phyloP scores from a whole-genome alignment of 1,140 invertebrate species.

The Holcopasites calliopsidis region DNA sequence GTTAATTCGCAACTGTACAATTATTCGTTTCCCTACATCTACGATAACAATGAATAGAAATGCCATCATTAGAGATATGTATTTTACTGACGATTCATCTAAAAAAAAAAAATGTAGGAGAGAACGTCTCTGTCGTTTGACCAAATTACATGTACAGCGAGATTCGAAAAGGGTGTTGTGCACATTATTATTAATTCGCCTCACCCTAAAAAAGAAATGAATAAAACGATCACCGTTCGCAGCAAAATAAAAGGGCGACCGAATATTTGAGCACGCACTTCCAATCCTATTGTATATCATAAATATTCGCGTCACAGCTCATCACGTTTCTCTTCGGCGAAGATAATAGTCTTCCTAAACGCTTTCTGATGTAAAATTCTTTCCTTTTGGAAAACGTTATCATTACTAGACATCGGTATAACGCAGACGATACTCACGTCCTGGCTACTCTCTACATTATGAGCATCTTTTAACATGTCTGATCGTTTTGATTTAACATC shows the following conservation, averaged over 20 bases:
- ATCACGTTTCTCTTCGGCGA: background rate
- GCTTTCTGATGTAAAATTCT: conserved; percentile 29
- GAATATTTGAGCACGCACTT: conserved; percentile 24
- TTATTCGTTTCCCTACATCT: conserved; percentile 35
- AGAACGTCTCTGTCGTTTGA: background rate
- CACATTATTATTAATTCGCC: no score
- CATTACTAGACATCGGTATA: conserved; percentile 37
- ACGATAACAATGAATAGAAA: conserved; percentile 58
- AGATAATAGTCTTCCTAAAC: no score
- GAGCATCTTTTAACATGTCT: conserved; percentile 27
- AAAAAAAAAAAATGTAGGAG: conserved; percentile 28
- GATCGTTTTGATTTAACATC: conserved; percentile 15
- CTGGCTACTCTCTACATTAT: conserved; percentile 26
- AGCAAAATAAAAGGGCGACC: background rate
- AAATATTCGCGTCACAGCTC: background rate
- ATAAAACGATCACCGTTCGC: background rate
- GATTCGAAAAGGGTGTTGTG: background rate
- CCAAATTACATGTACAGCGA: background rate
- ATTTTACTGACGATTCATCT: conserved; percentile 40
- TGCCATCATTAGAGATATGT: conserved; percentile 56
- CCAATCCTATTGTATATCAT: background rate
- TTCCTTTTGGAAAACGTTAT: background rate
- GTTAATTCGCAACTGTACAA: conserved; percentile 31
- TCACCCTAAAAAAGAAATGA: no score
- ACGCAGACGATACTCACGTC: conserved; percentile 18